Conservation (phyloP, 2,113 vertebrate species). For the Poeciliopsis retropinna region DNA sequence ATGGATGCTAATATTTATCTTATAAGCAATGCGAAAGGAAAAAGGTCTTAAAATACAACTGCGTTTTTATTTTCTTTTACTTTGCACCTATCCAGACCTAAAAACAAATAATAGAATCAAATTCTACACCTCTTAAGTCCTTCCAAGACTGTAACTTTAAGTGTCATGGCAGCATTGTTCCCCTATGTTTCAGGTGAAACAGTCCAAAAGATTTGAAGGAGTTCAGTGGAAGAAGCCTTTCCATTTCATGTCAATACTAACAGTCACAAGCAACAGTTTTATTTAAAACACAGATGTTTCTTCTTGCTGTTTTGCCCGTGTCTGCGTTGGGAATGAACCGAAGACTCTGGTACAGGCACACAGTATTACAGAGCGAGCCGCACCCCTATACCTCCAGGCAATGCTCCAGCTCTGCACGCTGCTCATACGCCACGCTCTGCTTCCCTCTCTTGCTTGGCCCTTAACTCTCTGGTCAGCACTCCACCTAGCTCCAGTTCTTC, state of each 20-base stretch:
- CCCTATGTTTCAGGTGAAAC: neutral
- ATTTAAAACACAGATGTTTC: conserved; percentile 10
- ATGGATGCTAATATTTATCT: neutral
- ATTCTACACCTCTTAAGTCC: neutral
- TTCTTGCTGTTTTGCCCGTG: conserved; percentile 34
- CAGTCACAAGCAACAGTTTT: conserved; percentile 12
- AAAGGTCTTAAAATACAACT: no score
- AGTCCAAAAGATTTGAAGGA: no score
- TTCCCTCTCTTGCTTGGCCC: conserved; percentile 46
- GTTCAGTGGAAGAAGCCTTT: neutral
- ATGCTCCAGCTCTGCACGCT: conserved; percentile 60
- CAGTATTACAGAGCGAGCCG: conserved; percentile 48
- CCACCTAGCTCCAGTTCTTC: conserved; percentile 31
- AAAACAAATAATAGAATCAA: no score
- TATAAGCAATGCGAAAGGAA: no score
- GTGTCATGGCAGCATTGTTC: neutral
- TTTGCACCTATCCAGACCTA: no score
- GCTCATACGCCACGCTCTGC: conserved; percentile 57
- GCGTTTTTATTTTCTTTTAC: no score
- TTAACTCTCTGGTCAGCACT: conserved; percentile 53
- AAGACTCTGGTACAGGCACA: conserved; percentile 57
- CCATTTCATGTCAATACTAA: neutral
- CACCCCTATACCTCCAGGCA: conserved; percentile 67
- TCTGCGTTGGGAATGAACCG: conserved; percentile 60
- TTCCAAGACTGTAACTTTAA: neutral